Conservation (phyloP, 2,113 vertebrate genomes). For the Tetrax tetrax region DNA sequence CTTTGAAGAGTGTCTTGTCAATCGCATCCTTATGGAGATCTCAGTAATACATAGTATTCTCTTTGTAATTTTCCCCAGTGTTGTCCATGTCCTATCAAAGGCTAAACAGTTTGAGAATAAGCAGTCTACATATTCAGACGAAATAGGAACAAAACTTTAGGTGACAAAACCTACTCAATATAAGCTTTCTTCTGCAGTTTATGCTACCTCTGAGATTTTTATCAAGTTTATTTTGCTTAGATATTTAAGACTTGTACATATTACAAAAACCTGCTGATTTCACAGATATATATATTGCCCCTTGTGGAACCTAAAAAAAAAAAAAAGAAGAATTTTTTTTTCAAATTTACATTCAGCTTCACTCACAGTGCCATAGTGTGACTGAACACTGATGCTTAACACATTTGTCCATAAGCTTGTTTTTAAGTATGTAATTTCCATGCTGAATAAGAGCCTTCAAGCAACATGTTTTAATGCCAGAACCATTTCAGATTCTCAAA, state of each 20-base stretch:
- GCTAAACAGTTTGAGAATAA: not conserved
- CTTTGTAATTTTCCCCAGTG: not conserved
- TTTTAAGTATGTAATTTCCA: not conserved
- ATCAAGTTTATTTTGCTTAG: not conserved
- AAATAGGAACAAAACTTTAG: not conserved
- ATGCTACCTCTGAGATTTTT: not conserved
- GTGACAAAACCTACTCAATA: not conserved
- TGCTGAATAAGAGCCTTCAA: not conserved
- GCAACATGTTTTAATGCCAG: not conserved
- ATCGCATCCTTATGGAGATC: not conserved
- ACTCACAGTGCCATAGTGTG: not conserved
- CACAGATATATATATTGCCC: not conserved
- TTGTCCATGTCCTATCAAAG: not conserved
- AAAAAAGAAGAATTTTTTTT: not conserved
- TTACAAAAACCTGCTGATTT: not conserved
- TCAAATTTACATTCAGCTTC: not conserved
- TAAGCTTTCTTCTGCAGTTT: not conserved
- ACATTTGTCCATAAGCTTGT: not conserved
- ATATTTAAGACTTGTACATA: not conserved
- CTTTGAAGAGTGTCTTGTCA: not conserved
- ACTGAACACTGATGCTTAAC: not conserved
- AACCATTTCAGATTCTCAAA: not conserved
- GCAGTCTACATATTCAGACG: not conserved
- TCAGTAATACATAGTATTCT: not conserved
- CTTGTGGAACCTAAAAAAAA: not conserved